Percentiles rank a stretch among this genome's conserved stretches.
These are phyloP conservation scores for Drosophila borborema DNA, from an alignment of 2,888 invertebrate species.

Conservation along the genomic window DNA sequence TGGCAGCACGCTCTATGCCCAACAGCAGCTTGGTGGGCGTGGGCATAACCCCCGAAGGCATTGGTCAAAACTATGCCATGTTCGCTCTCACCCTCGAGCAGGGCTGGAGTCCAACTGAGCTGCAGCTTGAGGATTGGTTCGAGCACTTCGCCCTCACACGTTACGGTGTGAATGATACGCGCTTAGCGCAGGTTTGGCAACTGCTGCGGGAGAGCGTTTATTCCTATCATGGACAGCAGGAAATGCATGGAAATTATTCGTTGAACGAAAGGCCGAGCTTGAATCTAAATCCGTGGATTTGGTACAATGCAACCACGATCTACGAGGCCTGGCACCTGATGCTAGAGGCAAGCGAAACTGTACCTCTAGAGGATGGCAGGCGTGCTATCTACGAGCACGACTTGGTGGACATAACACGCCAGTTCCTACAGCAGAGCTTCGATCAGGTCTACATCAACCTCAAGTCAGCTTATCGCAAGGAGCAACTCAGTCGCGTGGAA, in stretches of 20 bases:
- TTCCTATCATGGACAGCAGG: constrained; percentile 88
- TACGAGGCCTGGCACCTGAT: constrained; percentile 87
- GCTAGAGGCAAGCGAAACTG: constrained; percentile 74
- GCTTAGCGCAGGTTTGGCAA: constrained; percentile 88
- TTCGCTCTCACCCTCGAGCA: constrained; percentile 96
- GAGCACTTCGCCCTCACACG: constrained; percentile 88
- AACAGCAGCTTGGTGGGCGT: constrained; percentile 94
- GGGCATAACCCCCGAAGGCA: constrained; percentile 97
- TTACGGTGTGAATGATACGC: constrained; percentile 87
- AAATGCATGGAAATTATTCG: constrained; percentile 91
- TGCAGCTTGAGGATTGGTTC: constrained; percentile 89
- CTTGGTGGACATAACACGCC: constrained; percentile 93
- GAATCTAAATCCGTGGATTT: constrained; percentile 88
- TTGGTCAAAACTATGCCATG: constrained; percentile 96
- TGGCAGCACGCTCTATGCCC: constrained; percentile 85
- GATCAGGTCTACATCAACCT: constrained; percentile 89
- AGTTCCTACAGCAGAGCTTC: constrained; percentile 91
- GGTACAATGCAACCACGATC: constrained; percentile 89
- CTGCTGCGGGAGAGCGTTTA: constrained; percentile 89
- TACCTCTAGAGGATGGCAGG: constrained; percentile 56
- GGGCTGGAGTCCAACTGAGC: constrained; percentile 88
- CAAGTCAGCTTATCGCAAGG: constrained; percentile 83
- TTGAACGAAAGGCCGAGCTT: constrained; percentile 90
- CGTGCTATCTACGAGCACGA: constrained; percentile 88
- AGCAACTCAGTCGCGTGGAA: constrained; percentile 73